Percentiles rank a stretch among this genome's conserved stretches.
Evolutionary conservation across 37 sponge, comb jelly and placozoan species (phyloP).

Genomic region (Ephydatia muelleri): DNA sequence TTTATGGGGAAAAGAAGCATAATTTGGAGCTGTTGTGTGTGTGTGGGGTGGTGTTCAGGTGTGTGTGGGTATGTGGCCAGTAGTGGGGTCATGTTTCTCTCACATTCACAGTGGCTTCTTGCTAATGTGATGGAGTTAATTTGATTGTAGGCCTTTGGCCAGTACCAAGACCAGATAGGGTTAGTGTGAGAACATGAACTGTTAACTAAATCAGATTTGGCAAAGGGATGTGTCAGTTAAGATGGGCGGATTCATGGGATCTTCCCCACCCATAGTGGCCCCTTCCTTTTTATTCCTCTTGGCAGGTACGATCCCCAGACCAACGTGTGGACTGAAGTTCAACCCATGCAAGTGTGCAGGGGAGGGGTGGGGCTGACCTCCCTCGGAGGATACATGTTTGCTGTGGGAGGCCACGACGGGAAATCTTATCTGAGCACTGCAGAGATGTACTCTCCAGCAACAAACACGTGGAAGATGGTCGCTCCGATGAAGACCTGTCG

Average conservation of each 20-base stretch:
- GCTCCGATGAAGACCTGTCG: slow-evolving; percentile 81
- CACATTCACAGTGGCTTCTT: not conserved
- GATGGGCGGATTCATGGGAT: not conserved
- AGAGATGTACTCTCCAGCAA: slow-evolving; percentile 80
- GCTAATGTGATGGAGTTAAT: not conserved
- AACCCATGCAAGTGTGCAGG: slow-evolving; percentile 82
- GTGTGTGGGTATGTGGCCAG: not conserved
- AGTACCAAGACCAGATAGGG: no score
- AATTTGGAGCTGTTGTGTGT: not conserved
- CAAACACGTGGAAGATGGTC: slow-evolving; percentile 77
- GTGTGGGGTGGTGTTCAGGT: not conserved
- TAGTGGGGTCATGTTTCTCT: not conserved
- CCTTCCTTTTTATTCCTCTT: not conserved
- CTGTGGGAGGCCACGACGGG: slow-evolving; percentile 93
- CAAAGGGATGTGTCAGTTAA: no score
- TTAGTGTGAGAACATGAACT: no score
- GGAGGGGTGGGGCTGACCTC: slow-evolving; percentile 89
- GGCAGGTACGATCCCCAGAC: slow-evolving; percentile 85
- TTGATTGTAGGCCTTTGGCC: not conserved
- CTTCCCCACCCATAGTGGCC: not conserved
- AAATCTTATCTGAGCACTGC: slow-evolving; percentile 79
- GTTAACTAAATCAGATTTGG: no score
- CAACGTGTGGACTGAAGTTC: slow-evolving; percentile 78
- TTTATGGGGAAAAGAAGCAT: not conserved
- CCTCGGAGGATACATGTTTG: slow-evolving; percentile 86